Evolutionary conservation across 2,113 vertebrate species (phyloP), one percentile per base, ranked within the genome.

Genomic region (Emydura subglobosa): DNA sequence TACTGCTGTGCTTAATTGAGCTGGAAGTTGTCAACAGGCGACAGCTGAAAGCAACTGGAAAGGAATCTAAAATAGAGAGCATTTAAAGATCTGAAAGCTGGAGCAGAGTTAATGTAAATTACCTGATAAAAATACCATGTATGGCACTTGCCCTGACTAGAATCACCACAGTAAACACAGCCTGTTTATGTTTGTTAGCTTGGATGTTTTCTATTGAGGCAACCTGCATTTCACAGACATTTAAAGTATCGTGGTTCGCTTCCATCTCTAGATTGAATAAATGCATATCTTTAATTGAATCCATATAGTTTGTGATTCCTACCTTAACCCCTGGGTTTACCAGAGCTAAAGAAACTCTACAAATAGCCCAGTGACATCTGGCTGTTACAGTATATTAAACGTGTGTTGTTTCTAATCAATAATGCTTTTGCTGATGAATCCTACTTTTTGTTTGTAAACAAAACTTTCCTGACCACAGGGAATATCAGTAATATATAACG

Each of bases 141-240:
- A 34, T 1, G 1, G 76, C 65, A 39, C 4, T 39, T n/a, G 5
- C 65, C n/a, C 14, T 74, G 34, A 87, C 29, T 88, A 65, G 91
- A 94, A 86, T 47, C 31, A 81, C 53, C 81, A 1, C 14, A 12
- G 3, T 49, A 94, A 94, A 74, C 1, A 7, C 10, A 9, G 54
- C 84, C 80, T 81, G 7, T 5, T 85, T 44, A 7, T 17, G 21
- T 39, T 11, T 34, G 3, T 5, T 92, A 80, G 12, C 2, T 19
- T 79, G 94, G 9, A 88, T 90, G 31, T 81, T 68, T 91, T 54
- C 47, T 88, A 7, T 49, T 87, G 29, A 49, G 47, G 51, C 13
- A 74, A 6, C 10, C 22, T 47, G 54, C 10, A 25, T 0, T 59
- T 42, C 16, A 55, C 12, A 91, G 31, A 84, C 25, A 76, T 82